phyloP scores from a whole-genome alignment of 2,113 vertebrate species.

The Pandion haliaetus region DNA sequence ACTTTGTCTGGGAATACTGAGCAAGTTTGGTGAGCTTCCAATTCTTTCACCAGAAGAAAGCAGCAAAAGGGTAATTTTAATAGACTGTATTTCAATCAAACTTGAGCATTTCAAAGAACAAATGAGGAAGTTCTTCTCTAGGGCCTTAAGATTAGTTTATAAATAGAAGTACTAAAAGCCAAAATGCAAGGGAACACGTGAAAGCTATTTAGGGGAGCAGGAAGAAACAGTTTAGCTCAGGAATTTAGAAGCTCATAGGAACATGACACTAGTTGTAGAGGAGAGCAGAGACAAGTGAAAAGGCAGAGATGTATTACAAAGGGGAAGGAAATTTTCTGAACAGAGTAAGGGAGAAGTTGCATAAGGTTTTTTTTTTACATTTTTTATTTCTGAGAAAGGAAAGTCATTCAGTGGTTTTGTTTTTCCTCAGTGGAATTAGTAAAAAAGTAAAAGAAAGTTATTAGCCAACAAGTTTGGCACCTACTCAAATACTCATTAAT shows the following conservation, averaged over 20 bases:
- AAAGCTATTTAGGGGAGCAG: not conserved
- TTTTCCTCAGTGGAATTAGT: not conserved
- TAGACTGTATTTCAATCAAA: not conserved
- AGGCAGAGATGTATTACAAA: not conserved
- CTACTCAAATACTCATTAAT: not conserved
- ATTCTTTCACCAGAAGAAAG: not conserved
- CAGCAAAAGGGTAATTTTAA: not conserved
- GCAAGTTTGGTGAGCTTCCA: not conserved
- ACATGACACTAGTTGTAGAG: not conserved
- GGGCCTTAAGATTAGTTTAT: not conserved
- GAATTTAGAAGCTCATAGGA: not conserved
- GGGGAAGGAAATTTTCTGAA: not conserved
- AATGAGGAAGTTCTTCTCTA: not conserved
- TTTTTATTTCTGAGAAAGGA: not conserved
- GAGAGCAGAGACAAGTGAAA: not conserved
- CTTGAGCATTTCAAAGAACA: not conserved
- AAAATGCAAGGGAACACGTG: not conserved
- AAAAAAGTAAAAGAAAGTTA: not conserved
- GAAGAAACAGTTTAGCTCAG: not conserved
- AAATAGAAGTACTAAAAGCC: not conserved
- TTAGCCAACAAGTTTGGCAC: not conserved
- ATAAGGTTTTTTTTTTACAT: not conserved
- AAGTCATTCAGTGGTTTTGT: not conserved
- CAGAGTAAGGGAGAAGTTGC: not conserved
- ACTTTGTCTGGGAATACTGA: not conserved